phyloP scores from a whole-genome alignment of 35 echinoderm and acorn worm genomes.

The Ophiothrix spiculata region DNA sequence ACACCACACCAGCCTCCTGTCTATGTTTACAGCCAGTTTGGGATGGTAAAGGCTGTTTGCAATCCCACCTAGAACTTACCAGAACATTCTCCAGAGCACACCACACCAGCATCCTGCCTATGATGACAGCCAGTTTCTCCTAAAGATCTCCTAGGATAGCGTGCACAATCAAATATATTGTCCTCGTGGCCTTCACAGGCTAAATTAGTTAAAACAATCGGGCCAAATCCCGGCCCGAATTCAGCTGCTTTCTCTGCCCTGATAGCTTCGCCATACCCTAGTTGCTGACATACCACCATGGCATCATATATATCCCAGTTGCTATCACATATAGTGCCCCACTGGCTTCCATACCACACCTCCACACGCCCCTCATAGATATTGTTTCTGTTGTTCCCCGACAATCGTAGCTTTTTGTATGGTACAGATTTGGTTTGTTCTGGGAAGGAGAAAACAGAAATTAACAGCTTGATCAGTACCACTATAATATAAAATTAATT shows the following conservation, averaged over 20 bases:
- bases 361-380: background rate
- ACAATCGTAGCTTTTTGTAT: too few relatives aligned
- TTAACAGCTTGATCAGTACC: too few relatives aligned
- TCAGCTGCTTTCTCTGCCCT: background rate
- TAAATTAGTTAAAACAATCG: constrained; percentile 16
- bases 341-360: too few relatives aligned
- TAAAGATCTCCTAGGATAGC: background rate
- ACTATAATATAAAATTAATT: too few relatives aligned
- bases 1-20: too few relatives aligned
- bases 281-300: constrained; percentile 11
- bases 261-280: constrained; percentile 5
- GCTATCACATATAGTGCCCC: constrained; percentile 34
- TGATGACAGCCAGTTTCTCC: background rate
- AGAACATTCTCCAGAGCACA: background rate
- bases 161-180: background rate
- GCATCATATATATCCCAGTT: constrained; percentile 19
- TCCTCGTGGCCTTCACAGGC: constrained; percentile 24
- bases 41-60: too few relatives aligned
- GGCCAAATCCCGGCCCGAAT: constrained; percentile 16
- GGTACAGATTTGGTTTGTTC: too few relatives aligned
- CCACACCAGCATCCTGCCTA: constrained; percentile 4
- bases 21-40: too few relatives aligned
- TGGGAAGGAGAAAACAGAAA: too few relatives aligned
- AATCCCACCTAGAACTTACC: background rate
- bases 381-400: background rate